phyloP scores from a whole-genome alignment of 2,888 invertebrate species.

The Salpingus planirostris region DNA sequence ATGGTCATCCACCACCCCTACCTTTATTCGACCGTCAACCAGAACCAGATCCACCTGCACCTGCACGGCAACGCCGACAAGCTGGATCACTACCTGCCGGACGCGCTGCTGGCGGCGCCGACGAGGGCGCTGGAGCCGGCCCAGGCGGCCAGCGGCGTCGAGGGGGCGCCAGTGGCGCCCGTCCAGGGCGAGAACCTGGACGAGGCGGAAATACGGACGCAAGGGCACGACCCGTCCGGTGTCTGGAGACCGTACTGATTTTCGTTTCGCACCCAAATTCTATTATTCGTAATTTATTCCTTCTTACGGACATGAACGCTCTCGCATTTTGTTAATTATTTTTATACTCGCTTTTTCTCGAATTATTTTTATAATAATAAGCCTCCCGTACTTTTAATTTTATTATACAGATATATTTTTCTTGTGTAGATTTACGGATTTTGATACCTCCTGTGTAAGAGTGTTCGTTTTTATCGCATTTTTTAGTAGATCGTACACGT shows the following conservation, averaged over 20 bases:
- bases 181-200: not conserved
- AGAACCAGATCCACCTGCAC: constrained; percentile 79
- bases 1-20: constrained; percentile 71
- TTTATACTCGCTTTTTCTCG: constrained; percentile 13
- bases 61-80: constrained; percentile 58
- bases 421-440: no score
- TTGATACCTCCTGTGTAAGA: no score
- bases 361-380: no score
- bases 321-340: no score
- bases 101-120: constrained; percentile 35
- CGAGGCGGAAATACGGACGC: constrained; percentile 19
- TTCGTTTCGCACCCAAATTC: constrained; percentile 6
- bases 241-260: constrained; percentile 71
- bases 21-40: constrained; percentile 75
- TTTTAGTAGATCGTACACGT: no score
- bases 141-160: constrained; percentile 34
- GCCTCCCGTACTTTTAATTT: no score
- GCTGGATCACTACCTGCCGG: constrained; percentile 50
- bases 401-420: no score
- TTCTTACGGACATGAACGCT: constrained; percentile 9
- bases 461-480: no score
- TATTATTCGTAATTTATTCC: constrained; percentile 10
- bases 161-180: constrained; percentile 43
- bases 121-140: constrained; percentile 51
- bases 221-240: constrained; percentile 41